phyloP scores from a whole-genome alignment of 2,888 invertebrate genomes.

The Nephrotoma appendiculata region DNA sequence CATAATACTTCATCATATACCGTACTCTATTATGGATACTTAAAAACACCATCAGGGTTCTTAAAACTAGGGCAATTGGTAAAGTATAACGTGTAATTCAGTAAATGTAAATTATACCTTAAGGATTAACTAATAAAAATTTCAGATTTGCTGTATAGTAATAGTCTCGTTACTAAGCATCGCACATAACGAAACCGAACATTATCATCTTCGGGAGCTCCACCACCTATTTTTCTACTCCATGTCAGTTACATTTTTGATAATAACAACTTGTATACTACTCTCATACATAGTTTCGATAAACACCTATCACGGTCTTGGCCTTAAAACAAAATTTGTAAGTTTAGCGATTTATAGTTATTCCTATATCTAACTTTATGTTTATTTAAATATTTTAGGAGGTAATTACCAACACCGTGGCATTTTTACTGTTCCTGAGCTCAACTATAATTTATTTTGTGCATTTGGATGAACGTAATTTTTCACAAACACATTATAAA shows the following conservation, averaged over 20 bases:
- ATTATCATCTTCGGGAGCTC: background rate
- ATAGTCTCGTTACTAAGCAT: constrained; percentile 48
- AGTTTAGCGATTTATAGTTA: constrained; percentile 12
- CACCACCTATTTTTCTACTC: constrained; percentile 48
- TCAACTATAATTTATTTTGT: constrained; percentile 39
- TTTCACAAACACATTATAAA: background rate
- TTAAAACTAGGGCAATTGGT: constrained; percentile 73
- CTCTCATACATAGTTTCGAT: constrained; percentile 59
- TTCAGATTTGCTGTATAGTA: constrained; percentile 60
- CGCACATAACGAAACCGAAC: background rate
- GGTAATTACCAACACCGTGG: constrained; percentile 64
- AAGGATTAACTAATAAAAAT: constrained; percentile 5
- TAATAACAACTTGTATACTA: constrained; percentile 62
- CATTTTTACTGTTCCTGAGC: constrained; percentile 54
- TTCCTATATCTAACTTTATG: background rate
- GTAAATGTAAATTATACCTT: no score
- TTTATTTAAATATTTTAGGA: constrained; percentile 41
- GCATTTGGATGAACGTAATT: background rate
- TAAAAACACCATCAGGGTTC: constrained; percentile 65
- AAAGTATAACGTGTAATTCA: constrained; percentile 16
- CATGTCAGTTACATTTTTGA: constrained; percentile 60
- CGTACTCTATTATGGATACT: constrained; percentile 65
- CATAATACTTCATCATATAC: constrained; percentile 47
- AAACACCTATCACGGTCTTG: constrained; percentile 58
- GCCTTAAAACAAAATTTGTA: constrained; percentile 50